Evolutionary conservation across 2,888 invertebrate species (phyloP), one percentile per base, ranked within the genome.

Genomic region (Lasioglossum pauxillum): DNA sequence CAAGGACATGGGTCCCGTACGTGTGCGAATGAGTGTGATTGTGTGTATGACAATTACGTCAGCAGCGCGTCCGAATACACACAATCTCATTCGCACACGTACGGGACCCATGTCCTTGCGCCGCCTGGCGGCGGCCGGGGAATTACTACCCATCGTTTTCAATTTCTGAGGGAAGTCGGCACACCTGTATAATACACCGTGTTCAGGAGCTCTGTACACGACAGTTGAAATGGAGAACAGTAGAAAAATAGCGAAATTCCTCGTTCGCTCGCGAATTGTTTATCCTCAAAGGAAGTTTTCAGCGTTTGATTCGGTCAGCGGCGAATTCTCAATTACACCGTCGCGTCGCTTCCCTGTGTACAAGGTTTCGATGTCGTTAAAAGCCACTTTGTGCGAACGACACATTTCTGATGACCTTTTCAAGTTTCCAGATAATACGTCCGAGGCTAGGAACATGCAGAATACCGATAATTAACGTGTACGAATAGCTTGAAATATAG

Each of bases 381-480:
- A 35, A 23, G 69, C 19, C 23, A 38, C 69, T 60, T 60, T 38
- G 38, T 38, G 69, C 69, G 38, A 23, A 38, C 38, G 69, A 38
- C 69, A 38, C n/a, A n/a, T 69, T 69, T 23, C 12, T 1, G 69
- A 69, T 69, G 69, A 69, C 69, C 69, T 69, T 60, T 69, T n/a
- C 69, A 12, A 69, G 38, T 10, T 12, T 4, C 69, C 23, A 38
- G 69, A 69, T 69, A 69, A 35, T 35, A 19, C 4, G 23, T 31
- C 16, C 31, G 64, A 38, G 23, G 35, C 38, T 12, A 38, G 8
- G 69, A 2, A 38, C 35, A 69, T 38, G 12, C 38, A 38, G 69
- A 69, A 38, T 5, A 38, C 38, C 69, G 69, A 69, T 69, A 38
- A 38, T 69, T 69, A 69, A 75, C 60, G 41, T 78, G 14, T 38